Evolutionary conservation across 2,888 invertebrate species (phyloP).

Genomic region (Eugnorisma glareosa): DNA sequence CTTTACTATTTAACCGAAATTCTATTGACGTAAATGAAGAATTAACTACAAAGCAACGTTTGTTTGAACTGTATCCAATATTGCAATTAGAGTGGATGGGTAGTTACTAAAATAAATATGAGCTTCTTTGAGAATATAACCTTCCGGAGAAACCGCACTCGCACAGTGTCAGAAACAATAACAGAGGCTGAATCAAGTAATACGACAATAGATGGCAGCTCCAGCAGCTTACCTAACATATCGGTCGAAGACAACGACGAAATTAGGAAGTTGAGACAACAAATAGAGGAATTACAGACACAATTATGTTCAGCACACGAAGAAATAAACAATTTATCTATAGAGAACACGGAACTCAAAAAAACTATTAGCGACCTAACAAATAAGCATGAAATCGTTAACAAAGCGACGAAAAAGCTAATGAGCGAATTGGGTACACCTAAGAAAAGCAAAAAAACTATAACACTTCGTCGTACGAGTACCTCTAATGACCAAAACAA

Average conservation of each 20-base stretch:
- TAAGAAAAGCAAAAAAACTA: too few relatives aligned
- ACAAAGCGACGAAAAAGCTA: background rate
- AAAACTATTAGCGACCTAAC: background rate
- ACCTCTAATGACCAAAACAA: background rate
- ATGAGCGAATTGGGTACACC: background rate
- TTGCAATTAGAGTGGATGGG: too few relatives aligned
- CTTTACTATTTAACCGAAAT: too few relatives aligned
- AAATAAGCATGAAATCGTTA: background rate
- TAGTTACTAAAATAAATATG: background rate
- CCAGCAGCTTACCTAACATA: background rate
- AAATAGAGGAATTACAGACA: conserved; percentile 3
- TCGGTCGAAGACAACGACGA: background rate
- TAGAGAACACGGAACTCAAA: too few relatives aligned
- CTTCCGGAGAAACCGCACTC: background rate
- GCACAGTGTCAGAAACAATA: conserved; percentile 2
- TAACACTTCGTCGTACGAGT: too few relatives aligned
- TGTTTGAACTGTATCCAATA: too few relatives aligned
- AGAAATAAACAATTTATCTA: too few relatives aligned
- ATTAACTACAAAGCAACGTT: too few relatives aligned
- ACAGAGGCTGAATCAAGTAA: background rate
- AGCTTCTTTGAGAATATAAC: background rate
- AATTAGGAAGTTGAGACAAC: background rate
- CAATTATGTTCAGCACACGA: background rate
- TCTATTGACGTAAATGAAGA: too few relatives aligned
- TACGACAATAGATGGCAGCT: conserved; percentile 1